phyloP scores from a whole-genome alignment of 2,113 vertebrate species.

The Prunella fulvescens region DNA sequence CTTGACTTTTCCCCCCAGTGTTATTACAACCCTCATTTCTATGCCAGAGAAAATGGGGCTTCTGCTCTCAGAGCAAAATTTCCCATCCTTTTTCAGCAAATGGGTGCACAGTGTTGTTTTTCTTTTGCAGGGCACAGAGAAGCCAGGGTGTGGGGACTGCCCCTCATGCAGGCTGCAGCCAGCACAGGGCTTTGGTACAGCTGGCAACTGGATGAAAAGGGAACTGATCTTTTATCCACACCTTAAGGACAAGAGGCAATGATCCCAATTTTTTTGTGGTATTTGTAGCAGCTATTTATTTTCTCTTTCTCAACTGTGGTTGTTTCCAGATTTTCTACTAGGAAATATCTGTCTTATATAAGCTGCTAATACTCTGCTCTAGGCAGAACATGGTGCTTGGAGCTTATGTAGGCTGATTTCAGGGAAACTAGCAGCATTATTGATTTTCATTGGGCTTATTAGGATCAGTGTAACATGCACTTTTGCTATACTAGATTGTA shows the following conservation, averaged over 20 bases:
- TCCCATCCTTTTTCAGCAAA: not conserved
- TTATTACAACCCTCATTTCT: slow-evolving; percentile 19
- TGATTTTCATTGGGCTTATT: slow-evolving; percentile 76
- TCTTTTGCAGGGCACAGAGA: not conserved
- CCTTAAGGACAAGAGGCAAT: not conserved
- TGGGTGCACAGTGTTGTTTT: not conserved
- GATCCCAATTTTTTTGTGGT: not conserved
- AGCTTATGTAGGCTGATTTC: slow-evolving; percentile 61
- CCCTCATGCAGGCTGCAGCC: not conserved
- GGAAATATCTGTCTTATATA: slow-evolving; percentile 13
- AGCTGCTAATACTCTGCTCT: slow-evolving; percentile 60
- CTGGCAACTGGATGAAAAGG: not conserved
- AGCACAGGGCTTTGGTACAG: not conserved
- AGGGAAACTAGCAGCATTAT: slow-evolving; percentile 70
- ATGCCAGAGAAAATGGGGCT: not conserved
- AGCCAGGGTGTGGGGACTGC: not conserved
- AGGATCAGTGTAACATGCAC: slow-evolving; percentile 67
- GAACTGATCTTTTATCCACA: not conserved
- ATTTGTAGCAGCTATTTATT: not conserved
- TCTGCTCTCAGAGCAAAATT: slow-evolving; percentile 11
- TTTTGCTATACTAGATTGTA: slow-evolving; percentile 68
- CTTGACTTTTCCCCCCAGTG: not conserved
- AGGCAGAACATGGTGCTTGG: slow-evolving; percentile 57
- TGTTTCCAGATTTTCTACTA: not conserved
- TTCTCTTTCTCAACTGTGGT: not conserved